Evolutionary conservation across 2,113 vertebrate species (phyloP).

Genomic region (Dromaius novaehollandiae): DNA sequence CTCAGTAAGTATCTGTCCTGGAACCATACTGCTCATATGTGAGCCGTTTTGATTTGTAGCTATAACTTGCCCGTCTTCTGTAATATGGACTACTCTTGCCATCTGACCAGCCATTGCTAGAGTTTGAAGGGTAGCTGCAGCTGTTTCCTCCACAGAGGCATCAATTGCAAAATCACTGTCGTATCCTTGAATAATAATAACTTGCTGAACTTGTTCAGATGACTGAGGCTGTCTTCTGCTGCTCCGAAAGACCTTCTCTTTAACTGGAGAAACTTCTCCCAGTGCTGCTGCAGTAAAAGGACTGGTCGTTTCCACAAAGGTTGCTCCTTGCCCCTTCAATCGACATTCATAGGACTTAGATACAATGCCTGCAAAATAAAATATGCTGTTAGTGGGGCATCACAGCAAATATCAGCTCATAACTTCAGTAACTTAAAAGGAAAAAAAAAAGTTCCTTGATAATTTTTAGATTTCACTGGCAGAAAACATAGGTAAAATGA

Average conservation of each 20-base stretch:
- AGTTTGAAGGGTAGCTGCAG: conserved; percentile 93
- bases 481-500: conserved; percentile 45
- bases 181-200: conserved; percentile 96
- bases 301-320: conserved; percentile 88
- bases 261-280: conserved; percentile 69
- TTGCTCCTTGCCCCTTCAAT: conserved; percentile 93
- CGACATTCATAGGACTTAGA: conserved; percentile 98
- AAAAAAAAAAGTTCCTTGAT: background rate
- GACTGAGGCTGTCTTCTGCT: conserved; percentile 37
- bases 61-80: conserved; percentile 92
- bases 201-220: conserved; percentile 86
- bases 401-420: background rate
- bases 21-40: conserved; percentile 69
- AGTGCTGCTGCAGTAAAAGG: conserved; percentile 74
- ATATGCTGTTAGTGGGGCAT: background rate
- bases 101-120: conserved; percentile 94
- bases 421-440: background rate
- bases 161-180: conserved; percentile 86
- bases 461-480: conserved; percentile 36
- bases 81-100: conserved; percentile 94
- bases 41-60: conserved; percentile 76
- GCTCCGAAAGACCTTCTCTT: conserved; percentile 54
- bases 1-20: conserved; percentile 70
- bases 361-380: conserved; percentile 88
- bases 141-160: conserved; percentile 90